Evolutionary conservation across 1,140 invertebrate genomes (phyloP), one percentile per base, ranked within the genome.

Genomic region (Drosophila simulans): DNA sequence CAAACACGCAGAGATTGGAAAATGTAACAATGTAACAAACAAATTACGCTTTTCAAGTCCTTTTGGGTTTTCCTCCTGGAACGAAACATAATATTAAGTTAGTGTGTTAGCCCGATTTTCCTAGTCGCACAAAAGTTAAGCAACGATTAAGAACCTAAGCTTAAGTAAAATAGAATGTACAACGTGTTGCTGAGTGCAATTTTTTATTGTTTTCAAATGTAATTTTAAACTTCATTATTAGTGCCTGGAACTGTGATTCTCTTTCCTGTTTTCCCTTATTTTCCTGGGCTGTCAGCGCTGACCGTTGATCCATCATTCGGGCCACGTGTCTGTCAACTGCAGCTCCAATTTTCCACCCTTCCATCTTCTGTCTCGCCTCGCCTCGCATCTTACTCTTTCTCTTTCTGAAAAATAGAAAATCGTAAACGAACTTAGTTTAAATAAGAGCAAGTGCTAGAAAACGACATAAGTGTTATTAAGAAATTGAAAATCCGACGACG

Each of bases 361-460:
- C 27, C 42, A 31, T 22, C n/a, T 22, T 46, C 20, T 13, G 17
- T 20, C n/a, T 22, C 35, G 20, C 4, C 58, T 20, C 48, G n/a
- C 22, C 22, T 5, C 53, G 11, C 27, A 7, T 27, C 62, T 37
- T 58, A 17, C 25, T 46, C n/a, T n/a, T 20, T 15, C 20, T 17
- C 11, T 17, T 49, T 35, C 11, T 40, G 0, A 7, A 49, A 43
- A 51, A 17, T n/a, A 45, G 34, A 25, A 51, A 20, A 13, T 10
- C n/a, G 15, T 62, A 63, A 51, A 56, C 25, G 12, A 70, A 77
- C 27, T 37, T 37, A 58, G 70, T 51, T 72, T 69, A 69, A 69
- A 57, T 35, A 7, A 31, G 15, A 49, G n/a, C 17, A 13, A 71
- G 49, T 42, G 37, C 25, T 34, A 65, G 43, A 54, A 4, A 39